Conservation (phyloP, 2,888 invertebrate genomes). For the Cheilosia variabilis region DNA sequence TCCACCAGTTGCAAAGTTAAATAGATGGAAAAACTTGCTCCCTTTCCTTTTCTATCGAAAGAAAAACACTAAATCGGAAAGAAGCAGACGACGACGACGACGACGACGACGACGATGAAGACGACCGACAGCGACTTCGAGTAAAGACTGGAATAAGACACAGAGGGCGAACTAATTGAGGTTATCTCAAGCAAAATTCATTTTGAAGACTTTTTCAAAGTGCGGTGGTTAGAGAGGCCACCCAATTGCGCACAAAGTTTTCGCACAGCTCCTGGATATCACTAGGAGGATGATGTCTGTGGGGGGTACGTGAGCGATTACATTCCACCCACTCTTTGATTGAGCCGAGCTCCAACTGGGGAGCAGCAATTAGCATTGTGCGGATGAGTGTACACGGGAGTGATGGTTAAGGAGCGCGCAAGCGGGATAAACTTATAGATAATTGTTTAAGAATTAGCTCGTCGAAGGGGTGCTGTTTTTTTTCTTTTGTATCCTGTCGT, state of each 20-base stretch:
- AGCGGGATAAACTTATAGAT: slow-evolving; percentile 54
- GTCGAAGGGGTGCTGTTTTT: slow-evolving; percentile 21
- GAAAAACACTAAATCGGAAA: slow-evolving; percentile 46
- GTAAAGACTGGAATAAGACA: slow-evolving; percentile 21
- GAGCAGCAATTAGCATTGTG: slow-evolving; percentile 56
- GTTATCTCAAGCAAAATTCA: slow-evolving; percentile 63
- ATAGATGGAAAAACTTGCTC: slow-evolving; percentile 69
- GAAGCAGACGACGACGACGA: slow-evolving; percentile 16
- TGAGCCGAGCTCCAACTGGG: slow-evolving; percentile 25
- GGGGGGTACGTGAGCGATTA: slow-evolving; percentile 69
- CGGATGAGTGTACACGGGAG: slow-evolving; percentile 36
- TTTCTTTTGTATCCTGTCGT: neutral
- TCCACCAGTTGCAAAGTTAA: slow-evolving; percentile 71
- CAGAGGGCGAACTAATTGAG: slow-evolving; percentile 66
- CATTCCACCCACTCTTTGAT: slow-evolving; percentile 44
- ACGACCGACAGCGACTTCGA: neutral
- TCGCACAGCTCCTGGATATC: slow-evolving; percentile 16
- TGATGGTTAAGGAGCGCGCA: slow-evolving; percentile 20
- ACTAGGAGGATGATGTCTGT: slow-evolving; percentile 35
- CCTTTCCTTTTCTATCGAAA: slow-evolving; percentile 26
- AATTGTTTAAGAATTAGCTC: slow-evolving; percentile 67
- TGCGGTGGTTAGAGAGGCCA: neutral
- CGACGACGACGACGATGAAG: slow-evolving; percentile 36
- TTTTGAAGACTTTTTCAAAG: slow-evolving; percentile 45
- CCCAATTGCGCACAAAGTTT: slow-evolving; percentile 37